Evolutionary conservation across 37 sponge, comb jelly and placozoan genomes (phyloP), one percentile per base, ranked within the genome.

Genomic region (Ephydatia muelleri): DNA sequence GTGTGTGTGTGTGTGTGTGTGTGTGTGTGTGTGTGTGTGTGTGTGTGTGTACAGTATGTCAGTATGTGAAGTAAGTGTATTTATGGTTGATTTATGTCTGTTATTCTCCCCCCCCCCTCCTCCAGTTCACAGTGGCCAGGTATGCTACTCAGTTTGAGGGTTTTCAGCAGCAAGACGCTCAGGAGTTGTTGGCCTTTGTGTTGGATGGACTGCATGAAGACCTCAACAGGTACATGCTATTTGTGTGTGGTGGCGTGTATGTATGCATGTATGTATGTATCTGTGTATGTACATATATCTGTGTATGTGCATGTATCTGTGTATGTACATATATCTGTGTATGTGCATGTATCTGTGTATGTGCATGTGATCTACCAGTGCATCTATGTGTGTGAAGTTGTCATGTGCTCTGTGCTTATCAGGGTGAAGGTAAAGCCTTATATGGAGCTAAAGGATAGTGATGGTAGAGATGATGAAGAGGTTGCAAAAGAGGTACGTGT

Each of bases 171-270:
- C 99, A 99, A 68, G 99, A 99, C 80, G 89, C 97, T 11, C 99
- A 97, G 87, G 99, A 99, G 72, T 73, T 99, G 39, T 84, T 99
- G 29, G 89, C 94, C 27, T 96, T 99, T 85, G 76, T 99, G 47
- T 78, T 99, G 83, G 99, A 99, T 89, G 97, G 99, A 47, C 85
- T 99, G 0, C 99, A 99, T 40, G 99, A 99, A 71, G 99, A 99
- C 79, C 89, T 99, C 5, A 99, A 99, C 88, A 92, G 97, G 95
- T 97, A 70, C 6, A 67, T 38, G 36, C 40, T 3, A 5, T 3
- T 57, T 28, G 33, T 19, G 67, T 64, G 27, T 65, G 31, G 27
- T 67, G 26, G 30, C 8, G 33, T 36, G 37, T 65, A 30, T 31
- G 48, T 78, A 5, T 78, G 31, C 38, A 21, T 78, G 78, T 19